A percentile compares a stretch with the other conserved stretches of the same genome.
Conservation (phyloP, 2,113 vertebrate species). For the Xenopus borealis region DNA sequence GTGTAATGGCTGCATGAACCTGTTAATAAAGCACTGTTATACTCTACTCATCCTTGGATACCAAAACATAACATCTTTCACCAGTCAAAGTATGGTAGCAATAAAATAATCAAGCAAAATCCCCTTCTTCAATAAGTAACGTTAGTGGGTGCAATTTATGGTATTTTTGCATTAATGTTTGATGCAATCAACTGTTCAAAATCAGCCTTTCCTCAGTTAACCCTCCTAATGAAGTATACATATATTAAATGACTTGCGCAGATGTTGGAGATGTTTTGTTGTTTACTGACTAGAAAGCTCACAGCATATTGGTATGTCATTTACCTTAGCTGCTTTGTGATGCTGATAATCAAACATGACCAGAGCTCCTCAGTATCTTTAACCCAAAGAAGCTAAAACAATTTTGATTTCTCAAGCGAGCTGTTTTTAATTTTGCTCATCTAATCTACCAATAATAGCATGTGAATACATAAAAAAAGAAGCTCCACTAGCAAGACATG, state of each 20-base stretch:
- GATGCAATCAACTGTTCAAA: conserved; percentile 35
- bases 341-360: conserved; percentile 6
- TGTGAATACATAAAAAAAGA: too few species aligned
- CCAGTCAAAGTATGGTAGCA: too few species aligned
- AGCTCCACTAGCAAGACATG: too few species aligned
- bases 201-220: conserved; percentile 14
- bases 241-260: conserved; percentile 18
- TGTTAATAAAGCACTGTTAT: too few species aligned
- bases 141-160: too few species aligned
- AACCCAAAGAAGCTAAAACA: background rate
- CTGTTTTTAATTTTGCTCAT: conserved; percentile 55
- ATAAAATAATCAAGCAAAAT: too few species aligned
- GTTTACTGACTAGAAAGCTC: conserved; percentile 17
- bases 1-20: too few species aligned
- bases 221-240: conserved; percentile 19
- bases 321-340: background rate
- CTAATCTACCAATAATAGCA: conserved; percentile 65
- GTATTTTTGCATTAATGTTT: conserved; percentile 8
- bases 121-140: too few species aligned
- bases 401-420: background rate
- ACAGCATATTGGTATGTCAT: conserved; percentile 16
- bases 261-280: conserved; percentile 10
- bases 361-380: background rate
- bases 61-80: too few species aligned
- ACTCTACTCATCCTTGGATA: too few species aligned